Percentiles rank a stretch among this genome's conserved stretches.
Conservation (phyloP, 2,888 invertebrate species). For the Plebejus anna region DNA sequence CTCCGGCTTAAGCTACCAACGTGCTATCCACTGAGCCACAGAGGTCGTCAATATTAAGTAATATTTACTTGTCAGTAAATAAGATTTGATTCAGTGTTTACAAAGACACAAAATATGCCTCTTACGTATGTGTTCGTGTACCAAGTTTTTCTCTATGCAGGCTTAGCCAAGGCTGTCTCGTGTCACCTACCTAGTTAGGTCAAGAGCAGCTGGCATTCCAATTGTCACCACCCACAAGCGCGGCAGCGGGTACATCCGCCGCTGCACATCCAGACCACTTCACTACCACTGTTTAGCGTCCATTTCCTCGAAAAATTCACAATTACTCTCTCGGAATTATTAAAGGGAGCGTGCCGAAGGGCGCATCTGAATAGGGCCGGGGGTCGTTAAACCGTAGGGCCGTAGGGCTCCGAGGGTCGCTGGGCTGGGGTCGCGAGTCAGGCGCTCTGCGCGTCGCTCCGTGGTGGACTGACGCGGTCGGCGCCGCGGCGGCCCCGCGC, state of each 20-base stretch:
- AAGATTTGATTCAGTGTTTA: too few species aligned
- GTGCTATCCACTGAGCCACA: too few species aligned
- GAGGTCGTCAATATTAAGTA: too few species aligned
- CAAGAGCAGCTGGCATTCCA: constrained; percentile 80
- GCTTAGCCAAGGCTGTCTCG: not conserved
- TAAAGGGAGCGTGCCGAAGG: constrained; percentile 67
- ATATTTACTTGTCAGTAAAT: too few species aligned
- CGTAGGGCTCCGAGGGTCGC: constrained; percentile 33
- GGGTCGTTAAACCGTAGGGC: constrained; percentile 65
- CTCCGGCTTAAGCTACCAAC: too few species aligned
- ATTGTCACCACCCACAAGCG: constrained; percentile 68
- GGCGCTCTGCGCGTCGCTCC: constrained; percentile 72
- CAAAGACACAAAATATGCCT: not conserved
- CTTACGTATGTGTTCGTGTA: not conserved
- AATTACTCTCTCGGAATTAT: constrained; percentile 41
- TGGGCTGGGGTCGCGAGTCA: constrained; percentile 50
- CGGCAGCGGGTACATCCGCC: constrained; percentile 77
- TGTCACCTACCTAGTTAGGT: constrained; percentile 66
- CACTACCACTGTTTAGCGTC: constrained; percentile 24
- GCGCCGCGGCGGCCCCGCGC: constrained; percentile 59
- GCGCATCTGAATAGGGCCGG: constrained; percentile 73
- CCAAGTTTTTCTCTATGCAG: not conserved
- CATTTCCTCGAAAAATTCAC: not conserved
- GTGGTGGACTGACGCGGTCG: constrained; percentile 70
- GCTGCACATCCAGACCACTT: constrained; percentile 43